Conservation (phyloP, 2,797 vertebrate species). For the Enteromius anoplus region DNA sequence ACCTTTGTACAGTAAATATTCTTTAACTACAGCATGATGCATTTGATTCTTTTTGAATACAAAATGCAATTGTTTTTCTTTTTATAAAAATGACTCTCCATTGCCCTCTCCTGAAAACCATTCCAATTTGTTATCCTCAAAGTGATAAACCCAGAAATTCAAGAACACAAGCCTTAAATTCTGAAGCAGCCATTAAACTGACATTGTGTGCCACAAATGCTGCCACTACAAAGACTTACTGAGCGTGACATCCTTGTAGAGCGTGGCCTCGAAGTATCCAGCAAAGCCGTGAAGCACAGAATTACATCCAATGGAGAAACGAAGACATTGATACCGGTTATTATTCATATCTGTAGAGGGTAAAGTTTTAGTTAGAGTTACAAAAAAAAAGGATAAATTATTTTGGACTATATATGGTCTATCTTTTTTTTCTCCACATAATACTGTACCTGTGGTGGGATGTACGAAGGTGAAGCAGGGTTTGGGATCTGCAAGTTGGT, state of each 20-base stretch:
- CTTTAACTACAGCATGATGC: background rate
- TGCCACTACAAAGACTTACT: constrained; percentile 77
- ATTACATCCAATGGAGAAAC: constrained; percentile 84
- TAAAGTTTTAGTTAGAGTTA: constrained; percentile 6
- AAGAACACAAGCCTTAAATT: background rate
- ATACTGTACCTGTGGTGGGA: constrained; percentile 77
- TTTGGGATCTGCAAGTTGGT: constrained; percentile 88
- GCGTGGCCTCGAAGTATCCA: constrained; percentile 90
- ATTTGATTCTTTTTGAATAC: background rate
- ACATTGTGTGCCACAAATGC: background rate
- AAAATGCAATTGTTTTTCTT: background rate
- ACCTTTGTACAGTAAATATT: background rate
- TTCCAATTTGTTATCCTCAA: background rate
- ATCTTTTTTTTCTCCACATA: background rate
- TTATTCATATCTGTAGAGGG: constrained; percentile 85
- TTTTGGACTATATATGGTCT: background rate
- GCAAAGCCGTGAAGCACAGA: constrained; percentile 91
- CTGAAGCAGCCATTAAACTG: background rate
- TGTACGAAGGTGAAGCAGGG: constrained; percentile 90
- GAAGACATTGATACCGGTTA: constrained; percentile 87
- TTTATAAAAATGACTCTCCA: background rate
- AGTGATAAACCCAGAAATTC: background rate
- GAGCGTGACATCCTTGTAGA: constrained; percentile 89
- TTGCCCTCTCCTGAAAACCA: background rate
- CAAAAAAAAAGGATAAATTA: background rate